phyloP scores from a whole-genome alignment of 2,888 invertebrate genomes.

The Drosophila borealis region DNA sequence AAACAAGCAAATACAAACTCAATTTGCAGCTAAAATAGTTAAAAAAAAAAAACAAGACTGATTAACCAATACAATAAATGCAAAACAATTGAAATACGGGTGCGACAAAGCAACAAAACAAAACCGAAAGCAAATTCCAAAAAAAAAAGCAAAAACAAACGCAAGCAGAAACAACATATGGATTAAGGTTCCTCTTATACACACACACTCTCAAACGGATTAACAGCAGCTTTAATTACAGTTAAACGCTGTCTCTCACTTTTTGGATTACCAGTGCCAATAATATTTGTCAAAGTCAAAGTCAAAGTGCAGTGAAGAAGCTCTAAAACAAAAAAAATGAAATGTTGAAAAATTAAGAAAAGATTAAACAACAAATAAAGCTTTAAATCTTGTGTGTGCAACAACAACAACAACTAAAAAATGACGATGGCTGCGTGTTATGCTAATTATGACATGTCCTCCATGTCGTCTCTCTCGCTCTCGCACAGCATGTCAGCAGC shows the following conservation, averaged over 20 bases:
- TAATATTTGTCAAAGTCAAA: slow-evolving; percentile 42
- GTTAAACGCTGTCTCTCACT: slow-evolving; percentile 56
- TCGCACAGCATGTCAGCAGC: slow-evolving; percentile 82
- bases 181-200: slow-evolving; percentile 83
- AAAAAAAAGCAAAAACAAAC: slow-evolving; percentile 18
- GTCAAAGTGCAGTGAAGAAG: slow-evolving; percentile 47
- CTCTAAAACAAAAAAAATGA: slow-evolving; percentile 48
- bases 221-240: slow-evolving; percentile 68
- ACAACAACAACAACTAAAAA: slow-evolving; percentile 23
- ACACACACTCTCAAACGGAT: slow-evolving; percentile 64
- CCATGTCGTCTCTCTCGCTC: slow-evolving; percentile 68
- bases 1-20: slow-evolving; percentile 40
- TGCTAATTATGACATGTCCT: slow-evolving; percentile 84
- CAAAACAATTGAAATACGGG: slow-evolving; percentile 53
- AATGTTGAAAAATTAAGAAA: slow-evolving; percentile 39
- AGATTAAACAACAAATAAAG: slow-evolving; percentile 2
- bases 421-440: slow-evolving; percentile 85
- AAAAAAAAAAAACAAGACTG: slow-evolving; percentile 70
- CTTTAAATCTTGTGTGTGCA: slow-evolving; percentile 25
- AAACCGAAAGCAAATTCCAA: slow-evolving; percentile 29
- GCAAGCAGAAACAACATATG: slow-evolving; percentile 68
- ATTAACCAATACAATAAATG: slow-evolving; percentile 63
- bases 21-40: slow-evolving; percentile 59
- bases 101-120: slow-evolving; percentile 37
- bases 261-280: slow-evolving; percentile 85